phyloP scores from a whole-genome alignment of 1,140 invertebrate genomes.

The Dendrolimus kikuchii region DNA sequence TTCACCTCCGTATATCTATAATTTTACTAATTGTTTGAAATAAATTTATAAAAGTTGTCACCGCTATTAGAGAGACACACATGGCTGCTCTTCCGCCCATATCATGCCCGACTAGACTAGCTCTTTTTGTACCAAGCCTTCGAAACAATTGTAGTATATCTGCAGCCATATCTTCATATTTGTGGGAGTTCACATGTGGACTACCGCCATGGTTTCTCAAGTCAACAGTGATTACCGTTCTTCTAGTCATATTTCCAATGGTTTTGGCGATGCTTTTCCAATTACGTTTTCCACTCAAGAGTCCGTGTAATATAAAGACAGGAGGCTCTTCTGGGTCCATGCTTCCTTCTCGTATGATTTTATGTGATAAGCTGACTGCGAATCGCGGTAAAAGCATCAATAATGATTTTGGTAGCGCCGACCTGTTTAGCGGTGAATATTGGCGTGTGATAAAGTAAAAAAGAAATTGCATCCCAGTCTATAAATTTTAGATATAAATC shows the following conservation, averaged over 20 bases:
- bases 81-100: conserved; percentile 93
- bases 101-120: conserved; percentile 87
- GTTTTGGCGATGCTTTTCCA: conserved; percentile 86
- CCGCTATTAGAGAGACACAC: conserved; percentile 81
- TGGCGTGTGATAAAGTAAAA: too few species aligned
- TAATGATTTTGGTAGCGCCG: too few species aligned
- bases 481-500: too few species aligned
- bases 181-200: conserved; percentile 80
- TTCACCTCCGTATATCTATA: too few species aligned
- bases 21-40: too few species aligned
- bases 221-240: conserved; percentile 85
- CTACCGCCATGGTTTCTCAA: conserved; percentile 94
- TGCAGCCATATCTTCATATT: conserved; percentile 80
- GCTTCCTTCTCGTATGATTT: conserved; percentile 7
- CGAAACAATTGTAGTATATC: conserved; percentile 81
- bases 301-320: conserved; percentile 87
- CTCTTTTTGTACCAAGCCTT: conserved; percentile 75
- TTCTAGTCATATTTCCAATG: conserved; percentile 76
- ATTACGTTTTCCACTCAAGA: conserved; percentile 86
- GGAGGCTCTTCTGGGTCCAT: conserved; percentile 60
- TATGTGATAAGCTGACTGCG: conserved; percentile 8
- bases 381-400: not conserved
- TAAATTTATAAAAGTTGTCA: conserved; percentile 27
- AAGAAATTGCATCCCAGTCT: too few species aligned
- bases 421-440: too few species aligned